Conservation (phyloP, 2,113 vertebrate species). For the Eudyptes chrysolophus region DNA sequence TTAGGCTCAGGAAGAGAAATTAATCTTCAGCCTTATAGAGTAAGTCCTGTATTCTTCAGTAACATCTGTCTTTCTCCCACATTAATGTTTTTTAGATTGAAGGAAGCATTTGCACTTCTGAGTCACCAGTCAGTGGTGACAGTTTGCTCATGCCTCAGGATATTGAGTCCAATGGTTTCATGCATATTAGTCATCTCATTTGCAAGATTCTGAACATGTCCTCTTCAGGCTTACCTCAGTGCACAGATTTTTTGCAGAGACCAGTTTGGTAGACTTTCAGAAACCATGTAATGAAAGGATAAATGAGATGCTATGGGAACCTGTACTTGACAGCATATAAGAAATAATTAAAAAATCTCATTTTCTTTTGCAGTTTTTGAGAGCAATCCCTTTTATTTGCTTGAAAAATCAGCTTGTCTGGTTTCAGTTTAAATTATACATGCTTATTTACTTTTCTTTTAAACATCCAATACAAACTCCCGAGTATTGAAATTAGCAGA, state of each 20-base stretch:
- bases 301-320: background rate
- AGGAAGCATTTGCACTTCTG: slow-evolving; percentile 61
- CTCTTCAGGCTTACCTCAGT: slow-evolving; percentile 28
- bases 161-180: slow-evolving; percentile 39
- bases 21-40: slow-evolving; percentile 7
- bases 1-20: background rate
- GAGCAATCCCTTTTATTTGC: background rate
- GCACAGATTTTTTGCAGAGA: background rate
- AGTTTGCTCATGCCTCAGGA: slow-evolving; percentile 61
- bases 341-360: background rate
- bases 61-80: slow-evolving; percentile 67
- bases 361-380: background rate
- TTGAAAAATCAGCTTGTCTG: background rate
- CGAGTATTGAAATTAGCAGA: background rate
- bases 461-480: background rate
- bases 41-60: slow-evolving; percentile 25
- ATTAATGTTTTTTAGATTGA: slow-evolving; percentile 59
- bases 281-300: background rate
- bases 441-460: background rate
- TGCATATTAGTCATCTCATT: slow-evolving; percentile 53
- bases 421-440: background rate
- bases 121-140: slow-evolving; percentile 62
- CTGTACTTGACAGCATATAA: background rate
- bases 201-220: slow-evolving; percentile 38
- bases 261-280: background rate